Evolutionary conservation across 2,888 invertebrate genomes (phyloP), one percentile per base, ranked within the genome.

Genomic region (Achlya flavicornis): DNA sequence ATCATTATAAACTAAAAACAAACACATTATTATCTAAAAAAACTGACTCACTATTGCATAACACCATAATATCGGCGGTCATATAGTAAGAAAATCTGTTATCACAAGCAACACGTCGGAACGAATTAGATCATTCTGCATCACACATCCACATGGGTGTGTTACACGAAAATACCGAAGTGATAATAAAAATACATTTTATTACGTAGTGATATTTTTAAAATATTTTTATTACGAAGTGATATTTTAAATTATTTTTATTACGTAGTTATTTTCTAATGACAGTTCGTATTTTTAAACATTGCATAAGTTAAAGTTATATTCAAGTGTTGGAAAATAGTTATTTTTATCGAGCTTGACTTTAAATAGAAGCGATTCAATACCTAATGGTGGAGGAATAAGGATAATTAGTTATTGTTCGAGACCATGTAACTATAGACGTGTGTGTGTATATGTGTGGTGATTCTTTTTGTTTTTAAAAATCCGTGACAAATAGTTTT

Each of bases 31-130:
- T 46, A n/a, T 46, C 12, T 46, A 46, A 12, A 14, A n/a, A 46
- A 46, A 19, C 8, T 53, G 53, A 19, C 10, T 19, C 53, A 53
- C 10, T 53, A 14, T 53, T 19, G 19, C 53, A 65, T 64, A 46
- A 62, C 62, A 61, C 14, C 66, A 61, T 62, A 62, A 64, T 63
- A 59, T 60, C 57, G 43, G 11, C 46, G n/a, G 38, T 43, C n/a
- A 59, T 41, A 7, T 38, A 7, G 43, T 46, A 26, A 43, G 59
- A 11, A 26, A 12, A 35, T 61, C 33, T 58, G 35, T 61, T 57
- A 38, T 46, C 16, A 61, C 3, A 8, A 53, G 3, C 53, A 53
- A 53, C 53, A 53, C n/a, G 53, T 19, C 10, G 53, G 10, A 16
- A 53, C 19, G 53, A 53, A 53, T 53, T 53, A 53, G 53, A 53